Percentiles rank a stretch among this genome's conserved stretches.
These are phyloP conservation scores for Zootoca vivipara DNA, from an alignment of 2,113 vertebrate genomes.

Conservation along the genomic window DNA sequence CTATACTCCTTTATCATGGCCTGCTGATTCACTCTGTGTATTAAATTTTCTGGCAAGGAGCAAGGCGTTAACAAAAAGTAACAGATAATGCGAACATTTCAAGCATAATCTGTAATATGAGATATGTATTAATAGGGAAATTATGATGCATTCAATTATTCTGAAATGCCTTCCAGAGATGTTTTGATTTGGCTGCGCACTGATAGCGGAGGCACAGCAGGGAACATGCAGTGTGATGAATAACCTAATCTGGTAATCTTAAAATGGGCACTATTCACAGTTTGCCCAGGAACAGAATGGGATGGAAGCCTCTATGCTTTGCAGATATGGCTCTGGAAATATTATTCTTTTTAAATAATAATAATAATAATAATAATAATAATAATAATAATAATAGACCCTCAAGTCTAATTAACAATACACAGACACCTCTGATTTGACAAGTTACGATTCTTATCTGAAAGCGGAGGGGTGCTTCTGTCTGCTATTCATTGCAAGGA, in stretches of 20 bases:
- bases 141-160: slow-evolving; percentile 98
- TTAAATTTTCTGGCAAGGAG: slow-evolving; percentile 89
- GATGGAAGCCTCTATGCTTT: slow-evolving; percentile 79
- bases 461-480: slow-evolving; percentile 52
- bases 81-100: slow-evolving; percentile 93
- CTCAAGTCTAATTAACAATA: not conserved
- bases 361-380: slow-evolving; percentile 71
- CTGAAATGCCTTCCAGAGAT: slow-evolving; percentile 96
- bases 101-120: slow-evolving; percentile 93
- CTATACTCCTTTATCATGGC: slow-evolving; percentile 82
- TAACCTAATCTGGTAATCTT: slow-evolving; percentile 99
- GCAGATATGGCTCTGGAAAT: slow-evolving; percentile 39
- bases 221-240: slow-evolving; percentile 94
- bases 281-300: slow-evolving; percentile 78
- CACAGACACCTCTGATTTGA: slow-evolving; percentile 48
- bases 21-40: slow-evolving; percentile 85
- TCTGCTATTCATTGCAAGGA: slow-evolving; percentile 63
- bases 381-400: slow-evolving; percentile 50
- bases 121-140: slow-evolving; percentile 98
- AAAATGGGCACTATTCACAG: slow-evolving; percentile 89
- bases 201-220: slow-evolving; percentile 86
- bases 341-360: not conserved
- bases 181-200: slow-evolving; percentile 91
- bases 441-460: slow-evolving; percentile 58
- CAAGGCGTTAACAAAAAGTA: slow-evolving; percentile 89